These are phyloP conservation scores for Girardia tigrina DNA, from an alignment of 2,888 invertebrate genomes.

Conservation along the genomic window DNA sequence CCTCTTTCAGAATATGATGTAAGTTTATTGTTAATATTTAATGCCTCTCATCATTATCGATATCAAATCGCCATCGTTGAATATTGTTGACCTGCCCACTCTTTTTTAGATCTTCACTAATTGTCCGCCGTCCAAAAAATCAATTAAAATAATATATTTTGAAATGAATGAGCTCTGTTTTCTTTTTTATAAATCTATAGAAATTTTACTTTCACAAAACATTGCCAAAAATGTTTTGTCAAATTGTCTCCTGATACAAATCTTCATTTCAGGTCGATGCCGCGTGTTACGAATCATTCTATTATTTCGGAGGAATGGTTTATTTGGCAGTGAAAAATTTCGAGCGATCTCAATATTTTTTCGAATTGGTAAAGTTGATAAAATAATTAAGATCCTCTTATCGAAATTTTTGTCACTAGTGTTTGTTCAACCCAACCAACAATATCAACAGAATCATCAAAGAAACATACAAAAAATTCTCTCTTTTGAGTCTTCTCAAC, in stretches of 20 bases:
- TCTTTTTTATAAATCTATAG: no score
- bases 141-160: neutral
- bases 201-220: no score
- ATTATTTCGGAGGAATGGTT: slow-evolving; percentile 94
- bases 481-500: neutral
- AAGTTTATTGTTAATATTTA: no score
- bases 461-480: slow-evolving; percentile 11
- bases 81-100: no score
- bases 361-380: slow-evolving; percentile 59
- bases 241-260: no score
- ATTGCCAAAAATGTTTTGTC: no score
- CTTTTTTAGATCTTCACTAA: no score
- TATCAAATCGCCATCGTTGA: no score
- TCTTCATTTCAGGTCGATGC: slow-evolving; percentile 16
- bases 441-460: slow-evolving; percentile 5
- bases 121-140: no score
- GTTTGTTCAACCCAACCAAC: neutral
- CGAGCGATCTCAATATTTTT: slow-evolving; percentile 79
- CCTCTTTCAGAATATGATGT: no score
- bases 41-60: no score
- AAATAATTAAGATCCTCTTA: neutral
- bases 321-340: slow-evolving; percentile 82
- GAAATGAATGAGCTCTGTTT: no score
- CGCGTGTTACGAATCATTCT: slow-evolving; percentile 65
- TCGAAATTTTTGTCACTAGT: neutral